Base-by-base conservation (phyloP, 2,888 invertebrate genomes). In the Pollenia labialis region DNA sequence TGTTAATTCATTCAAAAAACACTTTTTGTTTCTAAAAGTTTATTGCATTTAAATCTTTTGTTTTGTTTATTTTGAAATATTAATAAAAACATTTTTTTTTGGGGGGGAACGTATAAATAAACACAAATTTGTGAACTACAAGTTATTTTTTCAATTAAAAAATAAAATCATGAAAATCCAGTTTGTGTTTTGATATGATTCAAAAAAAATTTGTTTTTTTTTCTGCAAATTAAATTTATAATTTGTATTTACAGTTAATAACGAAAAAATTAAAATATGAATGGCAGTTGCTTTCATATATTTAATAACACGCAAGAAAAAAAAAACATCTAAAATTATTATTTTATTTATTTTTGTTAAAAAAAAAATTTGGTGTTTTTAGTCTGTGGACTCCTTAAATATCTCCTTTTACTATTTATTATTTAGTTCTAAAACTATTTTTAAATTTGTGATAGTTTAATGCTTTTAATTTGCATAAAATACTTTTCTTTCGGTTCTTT, bases 111-210 rank as follows among this genome's bases (percentile, higher is more conserved):
- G 40, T 48, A 58, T 50, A 44, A 50, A 50, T 54, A 23, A 23
- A 54, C n/a, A 18, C 11, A 16, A 18, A 75, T 50, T 48, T 48
- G 50, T 48, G 18, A 9, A 54, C n/a, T 52, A 18, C 12, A 18
- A 46, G 4, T 62, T 69, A 52, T 18, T 58, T 74, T 58, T 58
- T 7, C 18, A 52, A 46, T 74, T 46, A 44, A 8, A 64, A 76
- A 44, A 16, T 56, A 72, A n/a, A 68, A 86, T 76, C 86, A 81
- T 72, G 76, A 80, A 83, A 81, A 76, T 83, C 86, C 71, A 72
- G 83, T 86, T 86, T 10, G n/a, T 40, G 16, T 0, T 72, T 62
- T 60, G 46, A 56, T 44, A 14, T 64, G 0, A 42, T 66, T 44
- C n/a, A 52, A 69, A 66, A 58, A 54, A 48, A 48, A 9, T 62